Conservation (phyloP, 2,888 invertebrate species). For the Andrena haemorrhoa region DNA sequence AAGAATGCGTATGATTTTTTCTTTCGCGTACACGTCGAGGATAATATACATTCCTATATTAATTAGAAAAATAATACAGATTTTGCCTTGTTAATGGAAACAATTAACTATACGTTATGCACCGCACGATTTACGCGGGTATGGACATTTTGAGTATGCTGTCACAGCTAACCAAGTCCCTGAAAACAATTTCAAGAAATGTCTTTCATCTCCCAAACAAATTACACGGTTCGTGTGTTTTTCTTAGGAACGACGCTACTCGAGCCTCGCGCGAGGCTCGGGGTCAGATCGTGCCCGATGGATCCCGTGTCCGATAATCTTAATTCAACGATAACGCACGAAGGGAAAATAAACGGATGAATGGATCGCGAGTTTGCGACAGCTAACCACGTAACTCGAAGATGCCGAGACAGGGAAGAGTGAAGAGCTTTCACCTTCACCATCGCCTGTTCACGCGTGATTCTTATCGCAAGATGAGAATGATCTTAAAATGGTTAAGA, state of each 20-base stretch:
- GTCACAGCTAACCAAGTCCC: constrained; percentile 76
- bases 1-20: constrained; percentile 52
- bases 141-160: constrained; percentile 82
- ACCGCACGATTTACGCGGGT: constrained; percentile 74
- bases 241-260: constrained; percentile 16
- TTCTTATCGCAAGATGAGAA: not conserved
- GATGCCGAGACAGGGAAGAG: not conserved
- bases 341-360: not conserved
- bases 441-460: not conserved
- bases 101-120: constrained; percentile 79
- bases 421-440: not conserved
- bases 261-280: constrained; percentile 4
- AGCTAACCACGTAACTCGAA: not conserved
- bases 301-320: constrained; percentile 4
- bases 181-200: constrained; percentile 71
- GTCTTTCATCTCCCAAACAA: constrained; percentile 51
- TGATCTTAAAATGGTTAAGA: not conserved
- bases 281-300: not conserved
- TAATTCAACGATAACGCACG: constrained; percentile 18
- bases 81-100: constrained; percentile 78
- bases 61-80: constrained; percentile 84
- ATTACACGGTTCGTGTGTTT: constrained; percentile 25
- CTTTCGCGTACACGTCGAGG: constrained; percentile 53
- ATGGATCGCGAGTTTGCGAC: not conserved
- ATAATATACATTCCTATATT: constrained; percentile 73